These are phyloP conservation scores for Nasonia longicornis DNA, from an alignment of 1,140 invertebrate genomes.

Conservation along the genomic window DNA sequence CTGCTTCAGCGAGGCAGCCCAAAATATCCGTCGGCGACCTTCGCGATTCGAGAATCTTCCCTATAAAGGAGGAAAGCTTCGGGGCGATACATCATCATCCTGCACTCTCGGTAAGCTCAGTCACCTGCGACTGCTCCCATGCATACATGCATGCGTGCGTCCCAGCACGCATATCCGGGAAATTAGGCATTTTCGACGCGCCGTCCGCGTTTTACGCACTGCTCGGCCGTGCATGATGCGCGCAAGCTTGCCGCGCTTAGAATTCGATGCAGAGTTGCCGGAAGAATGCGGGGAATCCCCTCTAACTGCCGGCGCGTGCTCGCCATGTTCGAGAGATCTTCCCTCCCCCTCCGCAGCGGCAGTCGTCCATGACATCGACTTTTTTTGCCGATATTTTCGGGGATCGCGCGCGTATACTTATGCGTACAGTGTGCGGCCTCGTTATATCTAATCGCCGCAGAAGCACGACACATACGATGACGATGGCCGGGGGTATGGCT, in stretches of 20 bases:
- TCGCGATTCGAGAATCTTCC: not conserved
- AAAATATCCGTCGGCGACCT: not conserved
- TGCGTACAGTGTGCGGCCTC: too few species aligned
- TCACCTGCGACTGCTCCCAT: not conserved
- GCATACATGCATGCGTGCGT: not conserved
- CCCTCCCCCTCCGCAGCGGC: not conserved
- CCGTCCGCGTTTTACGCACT: not conserved
- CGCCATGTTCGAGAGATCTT: slow-evolving; percentile 17
- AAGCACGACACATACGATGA: too few species aligned
- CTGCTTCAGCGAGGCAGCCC: not conserved
- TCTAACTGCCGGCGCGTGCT: slow-evolving; percentile 34
- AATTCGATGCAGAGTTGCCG: slow-evolving; percentile 18
- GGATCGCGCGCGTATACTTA: too few species aligned
- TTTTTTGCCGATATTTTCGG: too few species aligned
- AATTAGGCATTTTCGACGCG: not conserved
- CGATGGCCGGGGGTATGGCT: too few species aligned
- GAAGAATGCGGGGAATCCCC: slow-evolving; percentile 29
- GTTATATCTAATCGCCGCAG: too few species aligned
- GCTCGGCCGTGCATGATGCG: not conserved
- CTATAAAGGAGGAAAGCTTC: too few species aligned
- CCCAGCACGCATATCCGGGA: not conserved
- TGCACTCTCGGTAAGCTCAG: not conserved
- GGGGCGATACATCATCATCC: slow-evolving; percentile 1
- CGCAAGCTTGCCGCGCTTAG: not conserved
- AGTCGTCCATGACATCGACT: too few species aligned